phyloP scores from a whole-genome alignment of 2,797 vertebrate genomes.

The Notoglanidium macrostoma region DNA sequence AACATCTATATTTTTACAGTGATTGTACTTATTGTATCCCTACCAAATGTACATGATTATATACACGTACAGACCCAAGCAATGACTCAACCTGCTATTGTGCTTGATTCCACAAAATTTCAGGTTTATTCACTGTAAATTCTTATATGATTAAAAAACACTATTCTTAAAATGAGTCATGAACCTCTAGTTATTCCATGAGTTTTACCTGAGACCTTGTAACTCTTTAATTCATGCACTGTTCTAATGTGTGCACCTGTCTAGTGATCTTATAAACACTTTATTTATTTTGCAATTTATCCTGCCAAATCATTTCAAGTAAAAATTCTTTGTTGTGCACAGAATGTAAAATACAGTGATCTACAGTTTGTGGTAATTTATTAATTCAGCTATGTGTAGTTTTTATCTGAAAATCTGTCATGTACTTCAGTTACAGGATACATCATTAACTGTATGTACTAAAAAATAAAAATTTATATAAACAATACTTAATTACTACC shows the following conservation, averaged over 20 bases:
- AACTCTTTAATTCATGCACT: background rate
- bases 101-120: background rate
- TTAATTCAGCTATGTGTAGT: background rate
- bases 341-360: background rate
- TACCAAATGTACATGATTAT: background rate
- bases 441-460: background rate
- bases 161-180: constrained; percentile 6
- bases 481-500: background rate
- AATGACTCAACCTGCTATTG: background rate
- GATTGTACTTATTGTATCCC: constrained; percentile 1
- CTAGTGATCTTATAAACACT: background rate
- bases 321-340: background rate
- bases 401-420: too few relatives aligned
- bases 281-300: background rate
- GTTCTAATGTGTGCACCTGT: background rate
- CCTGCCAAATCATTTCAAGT: background rate
- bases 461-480: background rate
- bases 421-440: too few relatives aligned
- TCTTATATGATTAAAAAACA: background rate
- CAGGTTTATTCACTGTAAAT: background rate
- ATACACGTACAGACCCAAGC: background rate
- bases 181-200: background rate
- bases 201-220: background rate
- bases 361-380: background rate
- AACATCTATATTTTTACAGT: background rate